phyloP scores from a whole-genome alignment of 2,888 invertebrate genomes.

The Lithosia quadra region DNA sequence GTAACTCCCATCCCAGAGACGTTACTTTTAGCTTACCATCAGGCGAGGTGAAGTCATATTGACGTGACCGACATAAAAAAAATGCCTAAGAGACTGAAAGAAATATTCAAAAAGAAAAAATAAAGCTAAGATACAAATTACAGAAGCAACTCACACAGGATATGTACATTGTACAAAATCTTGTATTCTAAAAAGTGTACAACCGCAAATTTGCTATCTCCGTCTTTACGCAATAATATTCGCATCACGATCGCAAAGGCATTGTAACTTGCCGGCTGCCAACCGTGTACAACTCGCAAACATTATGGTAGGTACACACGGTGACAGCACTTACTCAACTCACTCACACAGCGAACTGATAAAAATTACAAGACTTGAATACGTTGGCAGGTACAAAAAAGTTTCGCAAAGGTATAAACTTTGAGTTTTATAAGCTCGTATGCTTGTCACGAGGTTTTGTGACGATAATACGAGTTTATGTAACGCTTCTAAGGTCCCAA shows the following conservation, averaged over 20 bases:
- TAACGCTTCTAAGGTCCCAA: neutral
- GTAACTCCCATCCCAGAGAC: too few relatives aligned
- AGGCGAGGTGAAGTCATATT: too few relatives aligned
- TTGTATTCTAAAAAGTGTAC: neutral
- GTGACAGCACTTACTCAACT: conserved; percentile 19
- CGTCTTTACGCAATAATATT: conserved; percentile 26
- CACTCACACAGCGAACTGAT: conserved; percentile 10
- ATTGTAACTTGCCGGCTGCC: conserved; percentile 35
- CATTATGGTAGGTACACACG: conserved; percentile 34
- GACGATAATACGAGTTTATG: neutral
- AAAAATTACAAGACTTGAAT: conserved; percentile 35
- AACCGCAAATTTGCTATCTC: conserved; percentile 12
- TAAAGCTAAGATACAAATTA: neutral
- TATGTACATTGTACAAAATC: neutral
- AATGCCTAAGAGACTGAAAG: too few relatives aligned
- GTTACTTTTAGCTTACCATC: too few relatives aligned
- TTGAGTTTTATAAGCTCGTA: conserved; percentile 16
- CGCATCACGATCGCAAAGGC: conserved; percentile 32
- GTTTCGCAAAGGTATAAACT: conserved; percentile 29
- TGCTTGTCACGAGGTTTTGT: conserved; percentile 17
- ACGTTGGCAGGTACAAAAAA: conserved; percentile 32
- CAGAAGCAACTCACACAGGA: conserved; percentile 4
- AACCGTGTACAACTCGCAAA: conserved; percentile 34
- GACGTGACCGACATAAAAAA: too few relatives aligned
- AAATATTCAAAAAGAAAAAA: neutral